Conservation (phyloP, 53 echinoderm and acorn worm genomes). For the Holothuria scabra region DNA sequence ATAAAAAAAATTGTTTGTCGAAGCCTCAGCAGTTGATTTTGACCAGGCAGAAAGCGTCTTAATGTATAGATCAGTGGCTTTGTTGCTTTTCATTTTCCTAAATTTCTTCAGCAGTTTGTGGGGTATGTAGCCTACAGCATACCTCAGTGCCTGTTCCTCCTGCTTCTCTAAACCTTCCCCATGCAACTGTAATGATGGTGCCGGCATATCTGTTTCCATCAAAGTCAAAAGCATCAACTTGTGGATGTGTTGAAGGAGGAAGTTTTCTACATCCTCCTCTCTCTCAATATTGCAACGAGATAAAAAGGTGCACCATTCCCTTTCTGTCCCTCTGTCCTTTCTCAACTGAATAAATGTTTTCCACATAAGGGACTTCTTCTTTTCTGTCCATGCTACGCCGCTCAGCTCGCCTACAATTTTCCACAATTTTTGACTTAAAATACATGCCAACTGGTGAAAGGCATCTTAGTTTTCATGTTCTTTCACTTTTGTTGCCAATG, state of each 20-base stretch:
- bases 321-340: background rate
- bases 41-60: background rate
- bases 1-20: background rate
- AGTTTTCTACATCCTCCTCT: background rate
- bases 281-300: background rate
- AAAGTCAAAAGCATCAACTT: constrained; percentile 7
- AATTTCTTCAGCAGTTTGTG: background rate
- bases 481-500: background rate
- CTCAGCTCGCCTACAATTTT: background rate
- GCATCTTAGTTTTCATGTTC: no score
- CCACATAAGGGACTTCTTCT: background rate
- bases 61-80: background rate
- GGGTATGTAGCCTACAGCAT: background rate
- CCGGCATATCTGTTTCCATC: background rate
- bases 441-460: background rate
- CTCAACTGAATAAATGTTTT: background rate
- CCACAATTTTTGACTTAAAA: background rate
- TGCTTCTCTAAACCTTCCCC: background rate
- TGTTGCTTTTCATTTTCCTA: constrained; percentile 2
- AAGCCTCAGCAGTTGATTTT: background rate
- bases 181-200: background rate
- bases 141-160: constrained; percentile 1
- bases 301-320: background rate
- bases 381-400: background rate
- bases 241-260: background rate